Conservation (phyloP, 2,888 invertebrate genomes). For the Agonopterix heracliana region DNA sequence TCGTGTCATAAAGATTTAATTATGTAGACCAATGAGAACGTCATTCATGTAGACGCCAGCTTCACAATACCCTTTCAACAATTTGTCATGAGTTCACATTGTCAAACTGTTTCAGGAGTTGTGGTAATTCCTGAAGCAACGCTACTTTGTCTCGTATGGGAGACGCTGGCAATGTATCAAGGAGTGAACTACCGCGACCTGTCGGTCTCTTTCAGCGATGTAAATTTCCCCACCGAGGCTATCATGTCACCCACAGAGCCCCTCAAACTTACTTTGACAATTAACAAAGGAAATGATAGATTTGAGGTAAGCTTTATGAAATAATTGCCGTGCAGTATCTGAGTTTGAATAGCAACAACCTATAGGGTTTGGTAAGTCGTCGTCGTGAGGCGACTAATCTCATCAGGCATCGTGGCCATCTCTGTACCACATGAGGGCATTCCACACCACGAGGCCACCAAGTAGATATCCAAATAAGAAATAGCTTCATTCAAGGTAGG, state of each 20-base stretch:
- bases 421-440: no score
- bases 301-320: slow-evolving; percentile 35
- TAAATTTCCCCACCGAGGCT: slow-evolving; percentile 20
- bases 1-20: no score
- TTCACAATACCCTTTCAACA: not conserved
- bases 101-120: slow-evolving; percentile 50
- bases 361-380: no score
- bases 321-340: not conserved
- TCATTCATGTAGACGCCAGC: no score
- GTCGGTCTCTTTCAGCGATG: slow-evolving; percentile 20
- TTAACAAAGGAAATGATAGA: slow-evolving; percentile 20
- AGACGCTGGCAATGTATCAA: slow-evolving; percentile 59
- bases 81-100: not conserved
- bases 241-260: slow-evolving; percentile 14
- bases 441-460: no score
- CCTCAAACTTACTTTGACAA: slow-evolving; percentile 19
- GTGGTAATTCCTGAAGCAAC: slow-evolving; percentile 82
- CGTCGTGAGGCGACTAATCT: no score
- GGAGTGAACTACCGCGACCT: slow-evolving; percentile 43
- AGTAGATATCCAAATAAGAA: no score
- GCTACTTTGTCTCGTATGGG: slow-evolving; percentile 65
- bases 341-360: no score
- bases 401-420: no score
- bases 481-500: no score
- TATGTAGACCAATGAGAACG: no score